These are phyloP conservation scores for Cyprinodon variegatus DNA, from an alignment of 2,113 vertebrate species.

Conservation along the genomic window DNA sequence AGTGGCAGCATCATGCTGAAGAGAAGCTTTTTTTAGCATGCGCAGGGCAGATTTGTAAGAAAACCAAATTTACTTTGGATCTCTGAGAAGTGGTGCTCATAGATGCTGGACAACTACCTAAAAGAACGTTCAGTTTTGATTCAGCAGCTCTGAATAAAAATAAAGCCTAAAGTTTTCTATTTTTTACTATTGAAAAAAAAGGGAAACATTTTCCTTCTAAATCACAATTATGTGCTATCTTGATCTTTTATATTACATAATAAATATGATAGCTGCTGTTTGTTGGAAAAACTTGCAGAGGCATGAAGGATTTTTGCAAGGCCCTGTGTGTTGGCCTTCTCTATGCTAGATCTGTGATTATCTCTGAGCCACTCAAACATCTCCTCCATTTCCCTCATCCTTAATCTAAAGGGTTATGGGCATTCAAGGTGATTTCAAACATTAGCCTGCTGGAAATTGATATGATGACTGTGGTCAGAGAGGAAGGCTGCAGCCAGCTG, in stretches of 20 bases:
- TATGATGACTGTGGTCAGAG: background rate
- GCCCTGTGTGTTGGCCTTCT: background rate
- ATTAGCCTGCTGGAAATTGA: conserved; percentile 39
- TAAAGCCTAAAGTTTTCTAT: background rate
- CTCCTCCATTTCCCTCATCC: conserved; percentile 10
- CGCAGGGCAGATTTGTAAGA: background rate
- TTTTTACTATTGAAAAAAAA: background rate
- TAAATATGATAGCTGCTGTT: too few species aligned
- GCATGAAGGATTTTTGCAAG: background rate
- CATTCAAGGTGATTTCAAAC: conserved; percentile 33
- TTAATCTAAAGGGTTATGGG: conserved; percentile 8
- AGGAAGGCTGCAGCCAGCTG: conserved; percentile 55
- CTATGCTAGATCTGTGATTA: background rate
- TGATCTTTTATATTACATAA: too few species aligned
- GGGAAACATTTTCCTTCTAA: background rate
- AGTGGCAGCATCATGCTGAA: background rate
- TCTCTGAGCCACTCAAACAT: background rate
- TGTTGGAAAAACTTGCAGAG: background rate
- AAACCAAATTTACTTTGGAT: background rate
- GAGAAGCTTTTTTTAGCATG: background rate
- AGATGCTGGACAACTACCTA: background rate
- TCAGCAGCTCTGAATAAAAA: background rate
- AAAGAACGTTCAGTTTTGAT: background rate
- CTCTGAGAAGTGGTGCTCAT: background rate
- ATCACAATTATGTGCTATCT: background rate